phyloP scores from a whole-genome alignment of 2,888 invertebrate genomes.

The Drosophila melanocephala region DNA sequence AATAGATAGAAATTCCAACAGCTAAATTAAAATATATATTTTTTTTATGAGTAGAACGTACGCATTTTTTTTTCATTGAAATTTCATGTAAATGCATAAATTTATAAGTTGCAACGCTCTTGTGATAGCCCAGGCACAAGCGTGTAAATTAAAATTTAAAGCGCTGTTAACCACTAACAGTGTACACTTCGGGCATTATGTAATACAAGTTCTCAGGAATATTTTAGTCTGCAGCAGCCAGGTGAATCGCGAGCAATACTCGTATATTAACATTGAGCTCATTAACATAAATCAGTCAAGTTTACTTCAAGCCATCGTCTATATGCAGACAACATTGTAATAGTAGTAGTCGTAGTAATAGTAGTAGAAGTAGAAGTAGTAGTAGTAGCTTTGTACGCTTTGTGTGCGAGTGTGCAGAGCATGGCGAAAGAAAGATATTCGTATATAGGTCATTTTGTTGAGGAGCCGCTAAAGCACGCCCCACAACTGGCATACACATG shows the following conservation, averaged over 20 bases:
- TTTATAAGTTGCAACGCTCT: background rate
- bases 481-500: conserved; percentile 20
- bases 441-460: conserved; percentile 46
- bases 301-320: conserved; percentile 14
- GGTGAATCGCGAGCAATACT: conserved; percentile 3
- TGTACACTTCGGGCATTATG: background rate
- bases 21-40: background rate
- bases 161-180: conserved; percentile 2
- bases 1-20: background rate
- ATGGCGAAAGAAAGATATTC: conserved; percentile 16
- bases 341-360: background rate
- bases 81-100: background rate
- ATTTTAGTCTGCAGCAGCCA: background rate
- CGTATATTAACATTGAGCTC: conserved; percentile 10
- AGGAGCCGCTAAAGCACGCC: conserved; percentile 43
- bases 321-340: conserved; percentile 6
- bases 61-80: background rate
- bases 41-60: background rate
- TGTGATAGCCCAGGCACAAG: background rate
- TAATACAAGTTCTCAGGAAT: conserved; percentile 1
- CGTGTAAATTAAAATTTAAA: conserved; percentile 1
- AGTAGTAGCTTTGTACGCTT: background rate
- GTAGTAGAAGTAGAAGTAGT: background rate
- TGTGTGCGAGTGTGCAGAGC: conserved; percentile 1
- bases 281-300: conserved; percentile 36